Base-by-base conservation (phyloP, 1,140 invertebrate genomes). In the Megathymus violae region DNA sequence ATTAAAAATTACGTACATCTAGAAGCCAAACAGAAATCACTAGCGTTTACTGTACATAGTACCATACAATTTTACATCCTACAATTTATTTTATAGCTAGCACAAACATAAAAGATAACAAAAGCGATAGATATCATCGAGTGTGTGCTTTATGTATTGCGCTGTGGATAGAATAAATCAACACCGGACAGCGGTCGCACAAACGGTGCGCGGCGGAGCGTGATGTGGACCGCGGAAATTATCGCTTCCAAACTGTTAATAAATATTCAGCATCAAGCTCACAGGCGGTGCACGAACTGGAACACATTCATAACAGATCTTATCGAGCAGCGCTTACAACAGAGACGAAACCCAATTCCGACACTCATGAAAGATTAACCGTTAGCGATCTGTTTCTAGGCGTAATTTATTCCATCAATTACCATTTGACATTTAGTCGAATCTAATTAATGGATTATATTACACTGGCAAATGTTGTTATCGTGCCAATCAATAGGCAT, bases 201-300 rank as follows among this genome's bases (percentile, higher is more conserved):
- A 69, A 71, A 76, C 71, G 63, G 62, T 66, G 68, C 63, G 66
- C 71, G 62, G 34, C 54, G 68, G 62, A 76, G 63, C 71, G 74
- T 74, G 71, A 76, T 69, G 66, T 64, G 64, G 54, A 68, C 50
- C 65, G 67, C 60, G 63, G 58, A 65, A 64, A 71, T 74, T 71
- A 74, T 71, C 71, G 74, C 63, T 71, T 74, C 65, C 74, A 72
- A 73, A 73, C 66, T 73, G 75, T 71, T 74, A 74, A 74, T 74
- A 71, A 74, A 73, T 65, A 62, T 64, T 67, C 64, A 58, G 64
- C 59, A 66, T 67, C 64, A 64, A 74, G 68, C 38, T 64, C 27
- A 62, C 60, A 41, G 38, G 9, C 47, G 31, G 9, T 25, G 11
- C 25, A n/a, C n/a, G n/a, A n/a, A 31, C 19, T 25, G 11, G 9